phyloP scores from a whole-genome alignment of 1,140 invertebrate species.

The Zeugodacus cucurbitae region DNA sequence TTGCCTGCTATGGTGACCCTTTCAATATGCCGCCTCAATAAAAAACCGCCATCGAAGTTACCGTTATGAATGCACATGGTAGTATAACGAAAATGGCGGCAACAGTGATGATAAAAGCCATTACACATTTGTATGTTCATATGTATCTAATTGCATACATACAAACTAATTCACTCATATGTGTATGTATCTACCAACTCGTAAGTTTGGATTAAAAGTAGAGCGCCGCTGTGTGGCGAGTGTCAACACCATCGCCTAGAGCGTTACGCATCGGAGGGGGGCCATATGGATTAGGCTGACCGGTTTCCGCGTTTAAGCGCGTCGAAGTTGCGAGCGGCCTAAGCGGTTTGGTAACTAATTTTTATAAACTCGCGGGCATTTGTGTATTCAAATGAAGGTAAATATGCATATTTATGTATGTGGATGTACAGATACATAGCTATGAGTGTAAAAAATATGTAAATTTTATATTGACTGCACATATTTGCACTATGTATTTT shows the following conservation, averaged over 20 bases:
- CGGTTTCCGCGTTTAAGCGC: background rate
- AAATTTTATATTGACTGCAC: background rate
- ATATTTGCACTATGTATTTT: background rate
- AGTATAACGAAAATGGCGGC: background rate
- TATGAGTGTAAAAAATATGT: background rate
- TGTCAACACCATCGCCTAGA: background rate
- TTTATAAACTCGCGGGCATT: too few relatives aligned
- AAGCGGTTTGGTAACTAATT: background rate
- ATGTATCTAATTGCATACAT: background rate
- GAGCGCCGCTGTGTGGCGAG: background rate
- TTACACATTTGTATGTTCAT: background rate
- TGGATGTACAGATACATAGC: background rate
- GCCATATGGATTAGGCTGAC: background rate
- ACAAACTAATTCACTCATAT: too few relatives aligned
- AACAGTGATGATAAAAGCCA: background rate
- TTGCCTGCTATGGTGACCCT: background rate
- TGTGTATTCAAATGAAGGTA: too few relatives aligned
- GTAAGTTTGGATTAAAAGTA: background rate
- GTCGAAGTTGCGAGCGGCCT: background rate
- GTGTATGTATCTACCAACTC: background rate
- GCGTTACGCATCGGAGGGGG: background rate
- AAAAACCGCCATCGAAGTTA: background rate
- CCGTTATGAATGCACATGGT: background rate
- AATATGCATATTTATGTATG: background rate
- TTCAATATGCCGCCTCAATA: background rate